These are phyloP conservation scores for Melieria omissa DNA, from an alignment of 2,888 invertebrate species.

Conservation along the genomic window DNA sequence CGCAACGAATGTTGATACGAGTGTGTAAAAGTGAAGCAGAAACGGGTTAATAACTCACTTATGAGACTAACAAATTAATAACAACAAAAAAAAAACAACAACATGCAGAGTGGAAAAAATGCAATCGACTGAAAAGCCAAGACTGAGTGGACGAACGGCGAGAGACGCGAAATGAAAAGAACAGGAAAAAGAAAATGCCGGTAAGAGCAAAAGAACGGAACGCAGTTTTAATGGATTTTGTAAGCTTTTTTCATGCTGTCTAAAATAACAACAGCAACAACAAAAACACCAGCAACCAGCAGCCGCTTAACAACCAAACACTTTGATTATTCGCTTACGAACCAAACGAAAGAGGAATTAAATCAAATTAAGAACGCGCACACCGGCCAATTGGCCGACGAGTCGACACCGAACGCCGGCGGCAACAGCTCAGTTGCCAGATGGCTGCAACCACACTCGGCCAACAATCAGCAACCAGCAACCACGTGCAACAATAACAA, in stretches of 20 bases:
- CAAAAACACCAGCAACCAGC: background rate
- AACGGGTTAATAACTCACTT: slow-evolving; percentile 5
- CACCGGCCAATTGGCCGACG: slow-evolving; percentile 9
- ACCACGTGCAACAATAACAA: background rate
- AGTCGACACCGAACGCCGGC: background rate
- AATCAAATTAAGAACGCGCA: slow-evolving; percentile 25
- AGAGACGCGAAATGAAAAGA: background rate
- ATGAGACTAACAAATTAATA: background rate
- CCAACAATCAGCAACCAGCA: background rate
- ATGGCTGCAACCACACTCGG: too few relatives aligned
- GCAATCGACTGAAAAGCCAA: too few relatives aligned
- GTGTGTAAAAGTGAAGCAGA: background rate
- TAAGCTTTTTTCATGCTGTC: slow-evolving; percentile 5
- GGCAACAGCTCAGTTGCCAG: too few relatives aligned
- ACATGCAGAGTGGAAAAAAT: background rate
- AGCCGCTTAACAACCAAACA: slow-evolving; percentile 7
- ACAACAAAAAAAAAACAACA: background rate
- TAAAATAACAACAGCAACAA: background rate
- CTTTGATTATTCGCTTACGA: slow-evolving; percentile 9
- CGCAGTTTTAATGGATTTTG: background rate
- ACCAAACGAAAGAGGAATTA: slow-evolving; percentile 17
- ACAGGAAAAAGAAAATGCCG: background rate
- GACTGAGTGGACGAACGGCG: too few relatives aligned
- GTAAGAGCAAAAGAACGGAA: background rate
- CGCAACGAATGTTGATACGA: background rate